A percentile compares a stretch with the other conserved stretches of the same genome.
These are phyloP conservation scores for Idaea biselata DNA, from an alignment of 2,888 invertebrate species.

Conservation along the genomic window DNA sequence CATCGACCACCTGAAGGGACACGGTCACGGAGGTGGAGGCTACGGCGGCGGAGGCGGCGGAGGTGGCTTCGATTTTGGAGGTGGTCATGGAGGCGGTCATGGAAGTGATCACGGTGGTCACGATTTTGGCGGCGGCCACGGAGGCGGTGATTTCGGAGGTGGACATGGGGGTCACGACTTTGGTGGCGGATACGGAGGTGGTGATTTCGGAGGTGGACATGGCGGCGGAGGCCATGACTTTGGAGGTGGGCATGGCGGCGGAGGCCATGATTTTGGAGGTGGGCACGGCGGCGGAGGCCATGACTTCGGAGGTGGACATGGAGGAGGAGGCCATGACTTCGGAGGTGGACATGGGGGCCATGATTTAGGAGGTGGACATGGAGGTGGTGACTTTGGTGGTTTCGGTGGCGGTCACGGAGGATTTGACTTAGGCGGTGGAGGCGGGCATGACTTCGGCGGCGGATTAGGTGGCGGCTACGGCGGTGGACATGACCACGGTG, in stretches of 20 bases:
- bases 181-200: slow-evolving; percentile 43
- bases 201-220: slow-evolving; percentile 35
- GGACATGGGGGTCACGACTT: slow-evolving; percentile 42
- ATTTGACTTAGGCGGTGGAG: slow-evolving; percentile 41
- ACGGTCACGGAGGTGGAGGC: slow-evolving; percentile 40
- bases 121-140: slow-evolving; percentile 35
- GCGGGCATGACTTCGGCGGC: slow-evolving; percentile 37
- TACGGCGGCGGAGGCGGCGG: slow-evolving; percentile 58
- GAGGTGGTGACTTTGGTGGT: slow-evolving; percentile 37
- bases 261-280: slow-evolving; percentile 29
- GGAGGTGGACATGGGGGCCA: slow-evolving; percentile 48
- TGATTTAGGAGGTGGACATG: slow-evolving; percentile 32
- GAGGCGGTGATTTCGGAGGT: slow-evolving; percentile 35
- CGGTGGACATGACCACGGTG: slow-evolving; percentile 33
- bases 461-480: slow-evolving; percentile 29
- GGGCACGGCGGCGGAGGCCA: slow-evolving; percentile 42
- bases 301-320: slow-evolving; percentile 34
- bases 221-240: slow-evolving; percentile 17
- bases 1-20: slow-evolving; percentile 48
- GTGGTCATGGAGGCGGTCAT: slow-evolving; percentile 26
- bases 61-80: slow-evolving; percentile 25
- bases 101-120: slow-evolving; percentile 30
- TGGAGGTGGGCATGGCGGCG: slow-evolving; percentile 49
- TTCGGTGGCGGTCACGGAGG: slow-evolving; percentile 38
- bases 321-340: slow-evolving; percentile 20